Evolutionary conservation across 1,140 invertebrate species (phyloP).

Genomic region (Contarinia nasturtii): DNA sequence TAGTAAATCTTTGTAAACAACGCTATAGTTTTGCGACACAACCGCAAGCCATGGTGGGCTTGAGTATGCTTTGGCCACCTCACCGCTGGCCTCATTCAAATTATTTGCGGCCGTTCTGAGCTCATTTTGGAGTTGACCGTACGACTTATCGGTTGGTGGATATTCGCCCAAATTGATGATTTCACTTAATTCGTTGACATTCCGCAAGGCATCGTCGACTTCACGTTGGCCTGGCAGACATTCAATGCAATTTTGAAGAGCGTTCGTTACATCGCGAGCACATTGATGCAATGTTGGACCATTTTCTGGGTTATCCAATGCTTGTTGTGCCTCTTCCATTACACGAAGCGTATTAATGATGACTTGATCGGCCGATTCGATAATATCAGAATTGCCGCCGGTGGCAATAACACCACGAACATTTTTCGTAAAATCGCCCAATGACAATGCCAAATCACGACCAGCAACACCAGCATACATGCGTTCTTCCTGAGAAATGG

Average conservation of each 20-base stretch:
- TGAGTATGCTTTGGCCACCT: conserved; percentile 49
- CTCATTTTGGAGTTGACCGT: conserved; percentile 69
- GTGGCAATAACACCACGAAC: conserved; percentile 53
- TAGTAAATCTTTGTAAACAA: conserved; percentile 57
- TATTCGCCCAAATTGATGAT: conserved; percentile 51
- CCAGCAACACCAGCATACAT: conserved; percentile 67
- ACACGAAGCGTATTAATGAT: conserved; percentile 52
- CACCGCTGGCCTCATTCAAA: conserved; percentile 63
- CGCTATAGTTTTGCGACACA: conserved; percentile 55
- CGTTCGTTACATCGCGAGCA: conserved; percentile 30
- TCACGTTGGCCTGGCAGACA: conserved; percentile 78
- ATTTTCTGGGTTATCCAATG: conserved; percentile 38
- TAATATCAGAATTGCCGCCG: conserved; percentile 21
- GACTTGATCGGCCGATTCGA: conserved; percentile 60
- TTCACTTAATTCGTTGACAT: conserved; percentile 56
- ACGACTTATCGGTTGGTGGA: conserved; percentile 48
- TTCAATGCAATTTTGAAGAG: conserved; percentile 36
- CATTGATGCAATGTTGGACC: conserved; percentile 37
- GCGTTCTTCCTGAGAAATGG: conserved; percentile 66
- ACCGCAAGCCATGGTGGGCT: conserved; percentile 48
- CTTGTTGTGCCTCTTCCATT: conserved; percentile 55
- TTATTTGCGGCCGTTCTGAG: conserved; percentile 62
- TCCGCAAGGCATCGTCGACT: conserved; percentile 67
- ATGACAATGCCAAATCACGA: conserved; percentile 53
- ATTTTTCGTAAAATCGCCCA: conserved; percentile 48